phyloP scores from a whole-genome alignment of 2,888 invertebrate species.

The Drosophila borborema region DNA sequence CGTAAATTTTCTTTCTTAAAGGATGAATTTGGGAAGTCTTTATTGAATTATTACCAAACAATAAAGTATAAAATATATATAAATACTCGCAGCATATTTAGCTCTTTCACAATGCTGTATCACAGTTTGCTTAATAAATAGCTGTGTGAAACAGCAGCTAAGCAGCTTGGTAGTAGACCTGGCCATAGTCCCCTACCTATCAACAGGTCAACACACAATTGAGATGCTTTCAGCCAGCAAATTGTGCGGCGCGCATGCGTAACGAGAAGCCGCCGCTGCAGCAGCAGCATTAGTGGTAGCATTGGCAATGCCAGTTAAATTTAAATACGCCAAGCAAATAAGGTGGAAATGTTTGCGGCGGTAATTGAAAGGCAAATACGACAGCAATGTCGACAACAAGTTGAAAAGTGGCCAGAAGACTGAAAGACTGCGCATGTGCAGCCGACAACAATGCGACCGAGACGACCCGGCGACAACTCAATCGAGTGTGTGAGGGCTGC shows the following conservation, averaged over 20 bases:
- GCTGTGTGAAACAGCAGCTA: constrained; percentile 12
- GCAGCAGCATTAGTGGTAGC: constrained; percentile 17
- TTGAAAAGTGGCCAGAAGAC: constrained; percentile 44
- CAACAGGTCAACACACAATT: constrained; percentile 67
- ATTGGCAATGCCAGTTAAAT: constrained; percentile 56
- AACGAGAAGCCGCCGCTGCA: constrained; percentile 48
- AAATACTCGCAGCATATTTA: not conserved
- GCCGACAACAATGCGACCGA: constrained; percentile 52
- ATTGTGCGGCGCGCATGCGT: constrained; percentile 76
- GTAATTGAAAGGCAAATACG: constrained; percentile 74
- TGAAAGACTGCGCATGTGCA: constrained; percentile 66
- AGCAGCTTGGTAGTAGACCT: not conserved
- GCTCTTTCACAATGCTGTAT: constrained; percentile 18
- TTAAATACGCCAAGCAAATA: constrained; percentile 66
- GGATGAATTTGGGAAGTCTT: too few relatives aligned
- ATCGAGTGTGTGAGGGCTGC: constrained; percentile 41
- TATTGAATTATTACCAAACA: too few relatives aligned
- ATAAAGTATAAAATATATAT: not conserved
- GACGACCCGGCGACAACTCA: constrained; percentile 54
- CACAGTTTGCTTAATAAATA: constrained; percentile 22
- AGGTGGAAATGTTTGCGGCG: constrained; percentile 60
- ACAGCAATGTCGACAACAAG: constrained; percentile 40
- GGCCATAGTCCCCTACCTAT: constrained; percentile 17
- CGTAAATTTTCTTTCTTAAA: too few relatives aligned
- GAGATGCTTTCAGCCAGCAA: constrained; percentile 72